Evolutionary conservation across 1,140 invertebrate species (phyloP).

Genomic region (Cyrtorhinus lividipennis): DNA sequence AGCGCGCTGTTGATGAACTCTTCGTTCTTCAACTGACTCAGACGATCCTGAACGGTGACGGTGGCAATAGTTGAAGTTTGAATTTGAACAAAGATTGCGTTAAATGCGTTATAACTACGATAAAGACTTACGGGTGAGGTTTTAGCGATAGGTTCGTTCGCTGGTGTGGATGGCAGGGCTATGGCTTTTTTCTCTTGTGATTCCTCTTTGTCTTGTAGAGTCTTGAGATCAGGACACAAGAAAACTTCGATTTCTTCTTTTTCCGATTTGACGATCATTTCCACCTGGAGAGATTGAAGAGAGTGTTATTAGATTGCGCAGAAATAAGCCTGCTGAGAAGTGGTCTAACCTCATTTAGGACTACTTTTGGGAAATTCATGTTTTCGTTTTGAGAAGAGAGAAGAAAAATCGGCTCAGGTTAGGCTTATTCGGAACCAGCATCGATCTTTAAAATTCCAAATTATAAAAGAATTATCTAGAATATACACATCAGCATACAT

Average conservation of each 20-base stretch:
- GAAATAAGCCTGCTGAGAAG: neutral
- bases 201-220: constrained; percentile 10
- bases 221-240: constrained; percentile 59
- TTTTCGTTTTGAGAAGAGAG: too few relatives aligned
- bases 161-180: constrained; percentile 9
- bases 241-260: constrained; percentile 86
- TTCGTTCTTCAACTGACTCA: neutral
- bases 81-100: too few relatives aligned
- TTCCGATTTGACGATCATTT: constrained; percentile 78
- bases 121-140: neutral
- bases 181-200: constrained; percentile 7
- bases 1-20: constrained; percentile 26
- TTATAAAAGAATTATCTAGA: too few relatives aligned
- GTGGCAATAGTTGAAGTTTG: too few relatives aligned
- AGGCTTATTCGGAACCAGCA: too few relatives aligned
- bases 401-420: too few relatives aligned
- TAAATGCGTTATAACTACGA: too few relatives aligned
- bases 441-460: too few relatives aligned
- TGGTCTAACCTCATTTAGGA: neutral
- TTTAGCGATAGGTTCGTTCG: neutral
- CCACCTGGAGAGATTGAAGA: constrained; percentile 24
- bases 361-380: neutral
- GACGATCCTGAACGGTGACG: neutral
- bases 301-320: constrained; percentile 1
- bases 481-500: too few relatives aligned